A percentile compares a stretch with the other conserved stretches of the same genome.
Conservation (phyloP, 1,140 invertebrate genomes). For the Drosophila kurseongensis region DNA sequence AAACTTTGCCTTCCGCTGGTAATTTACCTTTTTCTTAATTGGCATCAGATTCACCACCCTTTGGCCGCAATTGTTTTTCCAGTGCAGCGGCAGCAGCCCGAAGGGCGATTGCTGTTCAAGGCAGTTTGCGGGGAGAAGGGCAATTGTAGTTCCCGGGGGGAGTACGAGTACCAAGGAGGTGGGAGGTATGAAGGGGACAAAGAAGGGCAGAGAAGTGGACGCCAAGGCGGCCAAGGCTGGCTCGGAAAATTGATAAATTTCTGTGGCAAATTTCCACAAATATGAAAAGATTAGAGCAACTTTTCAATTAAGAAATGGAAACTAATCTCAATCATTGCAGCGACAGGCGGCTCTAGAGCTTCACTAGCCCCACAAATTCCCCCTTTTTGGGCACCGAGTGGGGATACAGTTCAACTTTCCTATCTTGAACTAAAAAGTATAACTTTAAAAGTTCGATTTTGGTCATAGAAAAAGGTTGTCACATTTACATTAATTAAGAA, state of each 20-base stretch:
- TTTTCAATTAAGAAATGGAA: slow-evolving; percentile 51
- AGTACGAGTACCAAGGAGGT: neutral
- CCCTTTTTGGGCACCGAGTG: slow-evolving; percentile 9
- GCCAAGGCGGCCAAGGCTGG: slow-evolving; percentile 26
- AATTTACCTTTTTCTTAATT: slow-evolving; percentile 22
- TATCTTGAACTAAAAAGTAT: neutral
- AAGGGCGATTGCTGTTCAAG: slow-evolving; percentile 64
- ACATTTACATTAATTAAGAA: too few species aligned
- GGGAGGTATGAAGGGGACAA: neutral
- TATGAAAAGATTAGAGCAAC: slow-evolving; percentile 48
- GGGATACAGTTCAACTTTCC: neutral
- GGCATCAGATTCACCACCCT: slow-evolving; percentile 10
- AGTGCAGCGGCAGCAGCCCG: slow-evolving; percentile 42
- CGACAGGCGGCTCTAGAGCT: slow-evolving; percentile 17
- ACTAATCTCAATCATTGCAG: slow-evolving; percentile 45
- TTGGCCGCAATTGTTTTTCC: slow-evolving; percentile 12
- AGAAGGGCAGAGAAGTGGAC: neutral
- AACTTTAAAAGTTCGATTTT: neutral
- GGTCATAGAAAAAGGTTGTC: neutral
- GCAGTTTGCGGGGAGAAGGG: slow-evolving; percentile 1
- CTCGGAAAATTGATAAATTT: slow-evolving; percentile 40
- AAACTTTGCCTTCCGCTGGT: slow-evolving; percentile 9
- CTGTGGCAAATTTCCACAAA: slow-evolving; percentile 48
- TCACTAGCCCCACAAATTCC: slow-evolving; percentile 5
- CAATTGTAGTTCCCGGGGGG: slow-evolving; percentile 9